Conservation (phyloP, 2,797 vertebrate species). For the Fratercula arctica region DNA sequence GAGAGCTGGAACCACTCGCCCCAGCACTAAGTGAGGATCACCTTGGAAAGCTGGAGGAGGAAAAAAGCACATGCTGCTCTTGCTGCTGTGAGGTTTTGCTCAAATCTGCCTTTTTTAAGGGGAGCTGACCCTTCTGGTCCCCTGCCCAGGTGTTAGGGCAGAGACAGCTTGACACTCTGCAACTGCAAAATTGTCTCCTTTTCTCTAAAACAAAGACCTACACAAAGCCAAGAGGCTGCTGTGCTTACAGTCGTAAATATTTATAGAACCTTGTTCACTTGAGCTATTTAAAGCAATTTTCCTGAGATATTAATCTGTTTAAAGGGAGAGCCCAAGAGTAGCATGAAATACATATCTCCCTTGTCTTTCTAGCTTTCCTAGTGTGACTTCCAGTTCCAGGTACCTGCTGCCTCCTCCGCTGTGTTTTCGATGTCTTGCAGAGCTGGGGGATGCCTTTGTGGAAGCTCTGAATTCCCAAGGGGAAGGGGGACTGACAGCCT, state of each 20-base stretch:
- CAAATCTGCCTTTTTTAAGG: neutral
- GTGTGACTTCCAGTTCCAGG: neutral
- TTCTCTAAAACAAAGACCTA: neutral
- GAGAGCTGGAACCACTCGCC: neutral
- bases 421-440: neutral
- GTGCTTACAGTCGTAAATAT: neutral
- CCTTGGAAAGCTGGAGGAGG: neutral
- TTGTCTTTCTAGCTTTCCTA: neutral
- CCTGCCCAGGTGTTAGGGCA: neutral
- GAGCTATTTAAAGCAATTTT: neutral
- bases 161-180: neutral
- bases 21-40: neutral
- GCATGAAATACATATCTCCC: neutral
- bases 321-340: neutral
- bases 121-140: neutral
- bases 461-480: fast-evolving
- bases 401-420: neutral
- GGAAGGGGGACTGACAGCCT: neutral
- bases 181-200: neutral
- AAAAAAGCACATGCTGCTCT: neutral
- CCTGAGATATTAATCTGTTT: neutral
- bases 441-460: fast-evolving
- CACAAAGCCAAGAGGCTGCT: neutral
- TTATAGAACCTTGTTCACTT: neutral
- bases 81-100: neutral